These are phyloP conservation scores for Frieseomelitta varia DNA, from an alignment of 1,140 invertebrate genomes.

Conservation along the genomic window DNA sequence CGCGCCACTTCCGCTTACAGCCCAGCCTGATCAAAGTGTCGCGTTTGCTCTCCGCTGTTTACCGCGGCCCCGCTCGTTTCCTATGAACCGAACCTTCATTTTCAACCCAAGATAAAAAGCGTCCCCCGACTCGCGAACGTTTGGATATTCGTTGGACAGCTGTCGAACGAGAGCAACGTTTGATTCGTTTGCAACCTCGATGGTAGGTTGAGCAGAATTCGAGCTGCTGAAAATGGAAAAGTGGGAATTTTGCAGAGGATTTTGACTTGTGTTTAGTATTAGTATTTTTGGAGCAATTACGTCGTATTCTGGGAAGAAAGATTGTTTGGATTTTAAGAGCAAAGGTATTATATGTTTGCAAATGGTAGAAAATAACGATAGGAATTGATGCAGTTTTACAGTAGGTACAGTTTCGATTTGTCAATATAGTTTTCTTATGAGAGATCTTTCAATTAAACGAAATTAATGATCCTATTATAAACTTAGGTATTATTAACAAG, in stretches of 20 bases:
- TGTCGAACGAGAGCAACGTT: background rate
- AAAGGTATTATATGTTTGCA: background rate
- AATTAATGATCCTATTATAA: too few relatives aligned
- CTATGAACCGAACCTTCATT: background rate
- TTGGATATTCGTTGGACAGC: background rate
- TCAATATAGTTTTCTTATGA: too few relatives aligned
- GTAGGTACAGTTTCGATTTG: background rate
- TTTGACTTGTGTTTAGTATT: background rate
- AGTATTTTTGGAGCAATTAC: background rate
- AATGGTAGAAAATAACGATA: too few relatives aligned
- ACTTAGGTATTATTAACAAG: too few relatives aligned
- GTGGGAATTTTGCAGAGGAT: background rate
- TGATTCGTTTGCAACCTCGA: background rate
- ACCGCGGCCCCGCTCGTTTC: background rate
- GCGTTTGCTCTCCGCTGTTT: constrained; percentile 60
- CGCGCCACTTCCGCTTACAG: constrained; percentile 40
- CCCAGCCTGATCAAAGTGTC: constrained; percentile 59
- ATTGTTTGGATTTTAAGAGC: background rate
- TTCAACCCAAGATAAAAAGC: constrained; percentile 7
- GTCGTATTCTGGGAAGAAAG: background rate
- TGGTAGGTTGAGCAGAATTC: background rate
- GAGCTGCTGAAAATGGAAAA: background rate
- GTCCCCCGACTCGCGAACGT: background rate
- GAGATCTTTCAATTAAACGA: too few relatives aligned
- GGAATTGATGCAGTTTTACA: background rate